Evolutionary conservation across 1,140 invertebrate species (phyloP).

Genomic region (Pogonomyrmex californicus): DNA sequence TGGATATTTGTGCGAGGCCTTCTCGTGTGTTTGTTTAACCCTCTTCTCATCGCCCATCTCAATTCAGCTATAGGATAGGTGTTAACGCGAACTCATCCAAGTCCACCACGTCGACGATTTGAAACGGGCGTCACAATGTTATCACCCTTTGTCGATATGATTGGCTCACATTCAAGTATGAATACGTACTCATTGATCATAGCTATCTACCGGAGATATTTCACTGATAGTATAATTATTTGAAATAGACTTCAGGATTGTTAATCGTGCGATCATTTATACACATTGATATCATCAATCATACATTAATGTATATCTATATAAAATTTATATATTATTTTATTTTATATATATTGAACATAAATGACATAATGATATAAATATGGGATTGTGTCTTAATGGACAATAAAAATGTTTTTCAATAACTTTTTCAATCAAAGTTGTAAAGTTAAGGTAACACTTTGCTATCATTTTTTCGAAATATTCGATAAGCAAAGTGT

Average conservation of each 20-base stretch:
- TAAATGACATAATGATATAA: background rate
- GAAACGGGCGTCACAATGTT: constrained; percentile 28
- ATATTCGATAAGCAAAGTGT: constrained; percentile 45
- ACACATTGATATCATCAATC: constrained; percentile 9
- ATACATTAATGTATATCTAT: background rate
- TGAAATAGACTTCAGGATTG: background rate
- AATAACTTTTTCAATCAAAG: background rate
- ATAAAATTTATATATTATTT: background rate
- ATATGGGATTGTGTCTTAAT: background rate
- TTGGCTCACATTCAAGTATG: background rate
- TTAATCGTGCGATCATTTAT: background rate
- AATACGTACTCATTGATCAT: background rate
- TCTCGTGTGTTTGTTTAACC: constrained; percentile 46
- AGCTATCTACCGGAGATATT: background rate
- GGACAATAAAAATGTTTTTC: background rate
- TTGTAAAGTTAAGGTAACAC: background rate
- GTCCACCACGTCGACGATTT: background rate
- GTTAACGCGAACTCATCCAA: constrained; percentile 6
- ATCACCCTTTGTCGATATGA: background rate
- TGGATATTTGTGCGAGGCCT: constrained; percentile 35
- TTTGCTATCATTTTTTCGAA: constrained; percentile 19
- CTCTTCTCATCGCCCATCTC: constrained; percentile 22
- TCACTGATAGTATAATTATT: background rate
- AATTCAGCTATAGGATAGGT: constrained; percentile 14
- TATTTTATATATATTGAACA: background rate